These are phyloP conservation scores for Emmelina monodactyla DNA, from an alignment of 2,888 invertebrate species.

Conservation along the genomic window DNA sequence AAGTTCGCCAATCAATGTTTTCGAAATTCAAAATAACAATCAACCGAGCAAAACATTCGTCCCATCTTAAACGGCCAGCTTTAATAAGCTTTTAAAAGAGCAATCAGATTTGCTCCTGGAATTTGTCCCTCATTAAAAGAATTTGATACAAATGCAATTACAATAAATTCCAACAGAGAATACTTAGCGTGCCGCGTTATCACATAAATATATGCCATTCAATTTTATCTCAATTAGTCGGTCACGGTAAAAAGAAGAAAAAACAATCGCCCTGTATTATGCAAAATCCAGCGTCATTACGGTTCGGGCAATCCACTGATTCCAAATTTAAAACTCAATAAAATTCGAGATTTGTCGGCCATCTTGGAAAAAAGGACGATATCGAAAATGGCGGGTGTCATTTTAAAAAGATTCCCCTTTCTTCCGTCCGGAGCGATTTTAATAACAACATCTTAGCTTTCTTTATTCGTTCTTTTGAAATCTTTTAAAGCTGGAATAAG, in stretches of 20 bases:
- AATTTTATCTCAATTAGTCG: conserved; percentile 1
- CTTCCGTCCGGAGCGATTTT: conserved; percentile 44
- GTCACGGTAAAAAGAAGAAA: conserved; percentile 7
- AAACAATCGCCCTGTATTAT: conserved; percentile 22
- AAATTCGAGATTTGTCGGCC: conserved; percentile 40
- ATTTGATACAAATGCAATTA: conserved; percentile 1
- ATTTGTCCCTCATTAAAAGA: not conserved
- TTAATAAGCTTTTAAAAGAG: too few relatives aligned
- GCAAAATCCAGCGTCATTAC: conserved; percentile 20
- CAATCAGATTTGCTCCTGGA: too few relatives aligned
- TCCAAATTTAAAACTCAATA: conserved; percentile 42
- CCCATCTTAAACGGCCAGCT: too few relatives aligned
- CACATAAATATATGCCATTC: conserved; percentile 2
- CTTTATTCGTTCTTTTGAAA: conserved; percentile 58
- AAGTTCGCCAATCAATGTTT: too few relatives aligned
- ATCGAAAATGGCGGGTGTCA: conserved; percentile 33
- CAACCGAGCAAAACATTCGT: not conserved
- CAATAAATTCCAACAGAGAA: not conserved
- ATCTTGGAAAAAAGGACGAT: conserved; percentile 27
- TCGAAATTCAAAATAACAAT: not conserved
- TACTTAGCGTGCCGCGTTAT: conserved; percentile 2
- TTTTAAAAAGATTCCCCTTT: conserved; percentile 35
- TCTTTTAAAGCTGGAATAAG: conserved; percentile 47
- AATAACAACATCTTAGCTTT: conserved; percentile 48
- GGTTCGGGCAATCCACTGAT: conserved; percentile 10